Percentiles rank a stretch among this genome's conserved stretches.
Evolutionary conservation across 2,113 vertebrate genomes (phyloP).

Genomic region (Dissostichus mawsoni): DNA sequence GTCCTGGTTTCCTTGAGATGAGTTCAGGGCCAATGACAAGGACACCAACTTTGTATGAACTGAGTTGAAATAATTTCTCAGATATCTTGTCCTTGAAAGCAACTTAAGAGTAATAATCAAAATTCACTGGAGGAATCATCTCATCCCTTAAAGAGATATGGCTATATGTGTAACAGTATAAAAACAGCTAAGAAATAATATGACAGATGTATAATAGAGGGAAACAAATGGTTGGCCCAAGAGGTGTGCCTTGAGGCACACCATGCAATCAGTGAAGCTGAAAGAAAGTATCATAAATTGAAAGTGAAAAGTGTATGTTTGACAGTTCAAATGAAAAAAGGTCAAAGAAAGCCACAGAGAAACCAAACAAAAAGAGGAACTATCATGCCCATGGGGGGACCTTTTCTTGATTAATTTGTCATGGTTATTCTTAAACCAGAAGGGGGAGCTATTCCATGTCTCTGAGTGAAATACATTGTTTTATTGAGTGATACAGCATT

Average conservation of each 20-base stretch:
- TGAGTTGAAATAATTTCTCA: not conserved
- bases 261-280: conserved; percentile 10
- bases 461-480: conserved; percentile 31
- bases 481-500: conserved; percentile 7
- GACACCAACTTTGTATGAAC: not conserved
- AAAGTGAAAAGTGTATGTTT: conserved; percentile 35
- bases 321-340: conserved; percentile 53
- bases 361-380: conserved; percentile 33
- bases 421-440: conserved; percentile 60
- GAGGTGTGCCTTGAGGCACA: conserved; percentile 51
- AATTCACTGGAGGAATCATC: not conserved
- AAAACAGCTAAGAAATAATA: conserved; percentile 19
- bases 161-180: not conserved
- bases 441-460: conserved; percentile 79
- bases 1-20: conserved; percentile 10
- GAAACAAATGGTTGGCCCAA: conserved; percentile 24
- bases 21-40: not conserved
- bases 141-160: not conserved
- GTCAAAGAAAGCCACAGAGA: conserved; percentile 3
- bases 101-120: not conserved
- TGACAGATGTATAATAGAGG: conserved; percentile 7
- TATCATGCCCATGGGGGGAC: conserved; percentile 16
- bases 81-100: not conserved
- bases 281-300: conserved; percentile 30
- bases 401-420: conserved; percentile 50